A percentile compares a stretch with the other conserved stretches of the same genome.
Evolutionary conservation across 2,888 invertebrate species (phyloP).

Genomic region (Siphonodentalium dalli): DNA sequence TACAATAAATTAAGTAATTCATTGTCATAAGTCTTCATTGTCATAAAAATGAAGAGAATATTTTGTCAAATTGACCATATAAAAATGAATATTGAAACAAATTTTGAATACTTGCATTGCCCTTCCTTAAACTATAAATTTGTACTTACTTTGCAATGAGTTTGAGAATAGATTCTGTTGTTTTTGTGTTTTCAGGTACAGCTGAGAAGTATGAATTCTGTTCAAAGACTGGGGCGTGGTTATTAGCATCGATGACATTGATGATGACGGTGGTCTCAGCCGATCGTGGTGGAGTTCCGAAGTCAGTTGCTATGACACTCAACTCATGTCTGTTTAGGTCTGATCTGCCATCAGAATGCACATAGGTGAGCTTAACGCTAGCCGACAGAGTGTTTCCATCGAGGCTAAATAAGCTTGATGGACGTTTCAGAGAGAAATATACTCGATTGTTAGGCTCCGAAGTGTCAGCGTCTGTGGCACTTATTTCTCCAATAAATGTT

Average conservation of each 20-base stretch:
- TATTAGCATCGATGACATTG: conserved; percentile 90
- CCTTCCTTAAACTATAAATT: neutral
- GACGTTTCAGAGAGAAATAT: conserved; percentile 53
- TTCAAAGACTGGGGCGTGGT: conserved; percentile 86
- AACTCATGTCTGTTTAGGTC: conserved; percentile 47
- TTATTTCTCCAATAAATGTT: conserved; percentile 48
- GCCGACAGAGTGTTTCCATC: conserved; percentile 87
- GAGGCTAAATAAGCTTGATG: conserved; percentile 80
- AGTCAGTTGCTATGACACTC: conserved; percentile 85
- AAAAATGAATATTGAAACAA: no score
- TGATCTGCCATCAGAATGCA: conserved; percentile 29
- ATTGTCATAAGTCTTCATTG: no score
- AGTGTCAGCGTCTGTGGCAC: conserved; percentile 51
- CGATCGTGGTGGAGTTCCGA: conserved; percentile 93
- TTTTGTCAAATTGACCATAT: no score
- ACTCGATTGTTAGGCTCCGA: conserved; percentile 48
- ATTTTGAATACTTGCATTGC: no score
- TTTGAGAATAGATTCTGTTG: conserved; percentile 77
- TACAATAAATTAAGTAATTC: no score
- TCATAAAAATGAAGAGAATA: no score
- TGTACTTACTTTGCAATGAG: conserved; percentile 64
- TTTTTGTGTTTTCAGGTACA: conserved; percentile 73
- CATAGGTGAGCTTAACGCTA: conserved; percentile 71
- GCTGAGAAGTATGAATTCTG: conserved; percentile 63
- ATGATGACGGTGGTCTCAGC: conserved; percentile 86